Evolutionary conservation across 2,888 invertebrate species (phyloP), one percentile per base, ranked within the genome.

Genomic region (Clostera curtula): DNA sequence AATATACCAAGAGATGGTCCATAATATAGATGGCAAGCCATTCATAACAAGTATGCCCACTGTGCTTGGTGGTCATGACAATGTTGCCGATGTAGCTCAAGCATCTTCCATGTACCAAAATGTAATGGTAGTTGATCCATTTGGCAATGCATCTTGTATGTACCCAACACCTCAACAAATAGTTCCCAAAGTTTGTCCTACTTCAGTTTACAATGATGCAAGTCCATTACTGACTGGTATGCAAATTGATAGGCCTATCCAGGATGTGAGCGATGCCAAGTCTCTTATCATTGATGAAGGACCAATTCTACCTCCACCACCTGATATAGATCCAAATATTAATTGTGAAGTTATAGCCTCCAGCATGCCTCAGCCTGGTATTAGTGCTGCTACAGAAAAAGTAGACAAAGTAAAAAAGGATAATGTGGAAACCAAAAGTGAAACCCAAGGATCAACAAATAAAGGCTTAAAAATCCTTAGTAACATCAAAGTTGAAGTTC

Each of bases 401-500:
- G 24, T 28, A 11, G 51, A 49, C 4, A 48, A 41, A 29, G 13
- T 34, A 3, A 27, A 40, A 13, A 29, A 35, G 26, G 62, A 64
- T 13, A 56, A 56, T 31, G 23, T 32, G n/a, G 64, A 65, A 8
- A 13, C 33, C 2, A 66, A 61, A 37, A 54, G 34, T 54, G 76
- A 75, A 10, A 44, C 52, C 4, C 47, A 65, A 16, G 66, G 68
- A 3, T 35, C 68, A n/a, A n/a, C n/a, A 12, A 69, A 50, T 23
- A 80, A 70, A 46, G 83, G 84, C n/a, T 57, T 85, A 6, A 84
- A 84, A 55, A 85, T 85, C 36, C 58, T 85, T 18, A 85, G 85
- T 46, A 84, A 85, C 43, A 76, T 85, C 19, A 85, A 85, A 43
- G 82, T 85, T n/a, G 85, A 85, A 59, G 79, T 84, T 18, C 85